Evolutionary conservation across 2,888 invertebrate species (phyloP).

Genomic region (Hypercompe scribonia): DNA sequence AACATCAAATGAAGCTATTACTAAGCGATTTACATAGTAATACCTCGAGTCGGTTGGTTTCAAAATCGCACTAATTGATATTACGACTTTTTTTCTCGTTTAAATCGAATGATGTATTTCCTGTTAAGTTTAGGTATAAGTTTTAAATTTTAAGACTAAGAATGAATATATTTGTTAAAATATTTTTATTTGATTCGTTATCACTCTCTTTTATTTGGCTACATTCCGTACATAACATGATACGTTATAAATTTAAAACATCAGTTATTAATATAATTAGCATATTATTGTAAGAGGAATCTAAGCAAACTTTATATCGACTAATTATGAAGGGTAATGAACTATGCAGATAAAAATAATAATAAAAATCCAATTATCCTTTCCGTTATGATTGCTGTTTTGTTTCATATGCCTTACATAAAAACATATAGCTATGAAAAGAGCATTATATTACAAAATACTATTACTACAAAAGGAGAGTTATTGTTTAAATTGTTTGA

Average conservation of each 20-base stretch:
- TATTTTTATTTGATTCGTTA: constrained; percentile 3
- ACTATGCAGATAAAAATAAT: background rate
- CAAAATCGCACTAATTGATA: background rate
- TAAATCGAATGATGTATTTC: background rate
- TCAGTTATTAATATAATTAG: constrained; percentile 28
- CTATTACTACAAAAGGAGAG: background rate
- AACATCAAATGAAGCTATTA: background rate
- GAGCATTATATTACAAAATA: constrained; percentile 8
- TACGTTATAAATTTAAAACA: constrained; percentile 27
- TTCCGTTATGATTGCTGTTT: background rate
- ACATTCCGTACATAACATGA: constrained; percentile 28
- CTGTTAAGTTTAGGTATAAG: background rate
- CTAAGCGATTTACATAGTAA: background rate
- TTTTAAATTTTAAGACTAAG: background rate
- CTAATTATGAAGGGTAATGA: constrained; percentile 2
- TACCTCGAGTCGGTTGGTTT: background rate
- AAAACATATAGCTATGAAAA: background rate
- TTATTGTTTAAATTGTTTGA: constrained; percentile 3
- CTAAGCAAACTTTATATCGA: constrained; percentile 18
- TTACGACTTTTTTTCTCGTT: background rate
- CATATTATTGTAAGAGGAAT: constrained; percentile 43
- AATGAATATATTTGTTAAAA: background rate
- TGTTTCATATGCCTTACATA: constrained; percentile 7
- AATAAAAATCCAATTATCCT: background rate
- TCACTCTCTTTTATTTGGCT: constrained; percentile 50